A percentile compares a stretch with the other conserved stretches of the same genome.
Evolutionary conservation across 2,797 vertebrate species (phyloP).

Genomic region (Trachops cirrhosus): DNA sequence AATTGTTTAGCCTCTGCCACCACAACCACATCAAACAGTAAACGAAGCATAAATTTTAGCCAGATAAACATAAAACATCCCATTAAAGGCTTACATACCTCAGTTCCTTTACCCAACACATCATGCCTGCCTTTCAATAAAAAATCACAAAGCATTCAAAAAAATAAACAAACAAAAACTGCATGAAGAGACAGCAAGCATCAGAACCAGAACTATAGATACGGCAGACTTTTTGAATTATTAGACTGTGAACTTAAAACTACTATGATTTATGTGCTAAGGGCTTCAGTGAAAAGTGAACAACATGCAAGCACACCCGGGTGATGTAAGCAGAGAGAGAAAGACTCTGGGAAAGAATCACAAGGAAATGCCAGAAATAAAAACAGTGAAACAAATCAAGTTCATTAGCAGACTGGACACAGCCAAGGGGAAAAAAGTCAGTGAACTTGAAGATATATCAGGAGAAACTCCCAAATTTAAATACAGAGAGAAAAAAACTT

Average conservation of each 20-base stretch:
- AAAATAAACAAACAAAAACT: background rate
- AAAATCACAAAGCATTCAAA: background rate
- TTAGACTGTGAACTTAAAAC: background rate
- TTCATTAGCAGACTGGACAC: background rate
- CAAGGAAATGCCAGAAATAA: constrained; percentile 11
- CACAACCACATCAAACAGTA: background rate
- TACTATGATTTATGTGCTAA: background rate
- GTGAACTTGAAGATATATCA: background rate
- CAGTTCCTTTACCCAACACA: background rate
- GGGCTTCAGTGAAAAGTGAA: background rate
- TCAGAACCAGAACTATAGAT: background rate
- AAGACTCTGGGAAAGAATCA: background rate
- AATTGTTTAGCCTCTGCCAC: background rate
- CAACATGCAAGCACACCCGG: background rate
- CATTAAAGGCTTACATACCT: background rate
- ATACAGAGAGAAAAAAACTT: background rate
- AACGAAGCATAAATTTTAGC: background rate
- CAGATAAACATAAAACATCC: background rate
- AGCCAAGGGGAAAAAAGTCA: background rate
- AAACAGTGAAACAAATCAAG: background rate
- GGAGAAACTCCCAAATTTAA: background rate
- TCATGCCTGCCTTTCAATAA: background rate
- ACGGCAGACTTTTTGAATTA: background rate
- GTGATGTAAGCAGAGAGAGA: background rate
- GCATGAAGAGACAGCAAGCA: background rate